phyloP scores from a whole-genome alignment of 1,140 invertebrate genomes.

The Ectropis grisescens region DNA sequence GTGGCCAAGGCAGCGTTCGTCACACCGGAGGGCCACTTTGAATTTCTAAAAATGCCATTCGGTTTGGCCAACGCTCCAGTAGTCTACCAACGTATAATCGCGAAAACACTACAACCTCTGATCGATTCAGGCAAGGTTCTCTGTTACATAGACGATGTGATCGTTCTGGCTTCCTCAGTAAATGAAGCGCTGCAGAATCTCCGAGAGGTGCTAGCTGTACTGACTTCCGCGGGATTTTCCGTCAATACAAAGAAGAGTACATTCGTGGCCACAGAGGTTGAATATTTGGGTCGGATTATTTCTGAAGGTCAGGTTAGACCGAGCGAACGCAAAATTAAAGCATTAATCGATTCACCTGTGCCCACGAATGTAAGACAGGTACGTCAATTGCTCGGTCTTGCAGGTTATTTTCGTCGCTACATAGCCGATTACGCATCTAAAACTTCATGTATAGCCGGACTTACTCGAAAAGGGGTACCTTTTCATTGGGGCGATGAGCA shows the following conservation, averaged over 20 bases:
- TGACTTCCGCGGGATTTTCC: not conserved
- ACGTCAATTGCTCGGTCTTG: constrained; percentile 28
- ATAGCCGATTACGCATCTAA: constrained; percentile 17
- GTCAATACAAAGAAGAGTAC: constrained; percentile 1
- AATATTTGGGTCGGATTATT: not conserved
- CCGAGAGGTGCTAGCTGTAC: not conserved
- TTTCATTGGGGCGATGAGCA: not conserved
- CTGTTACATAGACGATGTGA: not conserved
- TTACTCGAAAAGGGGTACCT: not conserved
- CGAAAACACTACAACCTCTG: not conserved
- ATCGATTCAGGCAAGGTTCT: not conserved
- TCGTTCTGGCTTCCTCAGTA: not conserved
- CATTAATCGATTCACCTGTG: constrained; percentile 23
- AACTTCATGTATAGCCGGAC: constrained; percentile 2
- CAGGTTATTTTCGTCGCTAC: constrained; percentile 35
- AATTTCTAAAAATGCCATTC: not conserved
- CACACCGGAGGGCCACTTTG: not conserved
- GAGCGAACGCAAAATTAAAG: constrained; percentile 25
- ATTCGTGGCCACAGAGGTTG: constrained; percentile 1
- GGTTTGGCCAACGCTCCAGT: not conserved
- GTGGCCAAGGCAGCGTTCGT: not conserved
- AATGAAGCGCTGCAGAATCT: not conserved
- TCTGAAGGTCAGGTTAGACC: constrained; percentile 3
- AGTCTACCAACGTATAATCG: not conserved
- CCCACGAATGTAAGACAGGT: constrained; percentile 28